Conservation (phyloP, 2,113 vertebrate species). For the Sclerurus mexicanus region DNA sequence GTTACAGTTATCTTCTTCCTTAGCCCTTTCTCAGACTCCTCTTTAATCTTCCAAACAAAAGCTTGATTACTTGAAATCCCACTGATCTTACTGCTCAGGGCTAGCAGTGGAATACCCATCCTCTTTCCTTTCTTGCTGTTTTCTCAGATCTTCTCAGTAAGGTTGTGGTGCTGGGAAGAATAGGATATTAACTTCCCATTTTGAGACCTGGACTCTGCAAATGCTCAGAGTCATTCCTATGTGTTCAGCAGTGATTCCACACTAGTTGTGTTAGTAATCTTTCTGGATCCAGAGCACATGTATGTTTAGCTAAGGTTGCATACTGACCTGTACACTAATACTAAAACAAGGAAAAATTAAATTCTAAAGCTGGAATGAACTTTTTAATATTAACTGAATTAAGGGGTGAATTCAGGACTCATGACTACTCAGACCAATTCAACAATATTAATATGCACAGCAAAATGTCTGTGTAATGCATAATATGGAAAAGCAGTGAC, state of each 20-base stretch:
- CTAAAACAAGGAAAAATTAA: background rate
- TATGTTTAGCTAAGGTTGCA: background rate
- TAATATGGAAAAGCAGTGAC: background rate
- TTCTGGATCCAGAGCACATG: accelerated
- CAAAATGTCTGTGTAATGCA: background rate
- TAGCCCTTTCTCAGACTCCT: background rate
- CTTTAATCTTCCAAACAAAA: background rate
- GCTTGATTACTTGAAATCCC: background rate
- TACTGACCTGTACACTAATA: background rate
- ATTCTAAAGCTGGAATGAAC: background rate
- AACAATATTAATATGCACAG: background rate
- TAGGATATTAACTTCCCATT: background rate
- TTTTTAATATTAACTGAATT: background rate
- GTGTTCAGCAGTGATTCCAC: background rate
- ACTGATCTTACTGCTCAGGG: background rate
- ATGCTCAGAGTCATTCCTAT: background rate
- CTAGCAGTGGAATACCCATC: background rate
- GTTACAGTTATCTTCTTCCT: background rate
- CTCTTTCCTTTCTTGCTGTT: background rate
- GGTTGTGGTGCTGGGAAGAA: background rate
- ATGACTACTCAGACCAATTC: background rate
- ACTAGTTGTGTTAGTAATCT: background rate
- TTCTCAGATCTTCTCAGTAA: background rate
- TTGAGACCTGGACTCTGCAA: background rate
- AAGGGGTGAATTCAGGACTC: background rate